Evolutionary conservation across 2,113 vertebrate species (phyloP), one percentile per base, ranked within the genome.

Genomic region (Pituophis catenifer): DNA sequence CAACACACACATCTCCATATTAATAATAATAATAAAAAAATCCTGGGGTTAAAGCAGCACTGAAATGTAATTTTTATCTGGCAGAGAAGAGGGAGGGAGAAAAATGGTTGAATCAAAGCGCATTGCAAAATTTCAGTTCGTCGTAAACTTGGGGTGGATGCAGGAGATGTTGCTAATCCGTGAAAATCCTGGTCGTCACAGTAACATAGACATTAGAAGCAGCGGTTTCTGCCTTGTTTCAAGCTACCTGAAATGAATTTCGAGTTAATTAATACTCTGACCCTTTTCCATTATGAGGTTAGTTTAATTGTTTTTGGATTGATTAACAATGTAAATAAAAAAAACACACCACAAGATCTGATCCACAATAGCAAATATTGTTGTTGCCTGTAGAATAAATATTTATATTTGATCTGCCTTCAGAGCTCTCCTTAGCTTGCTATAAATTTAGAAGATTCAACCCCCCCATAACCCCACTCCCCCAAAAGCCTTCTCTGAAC

Each of bases 181-280:
- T 97, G 95, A 97, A 97, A 97, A 97, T 97, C 95, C 94, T 94
- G 95, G 96, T 95, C 97, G 97, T 97, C 96, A 97, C 95, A 97
- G 96, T 97, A 97, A 96, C 96, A 96, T 97, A 96, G 91, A 93
- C 96, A 96, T 96, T 96, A 96, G 96, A 95, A 97, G 95, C 96
- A 95, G 94, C 90, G 89, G 92, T 93, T 96, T 96, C 96, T 96
- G 91, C 96, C 96, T 96, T 96, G 93, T 96, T 93, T 95, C 89
- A 93, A 96, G 95, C 95, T 96, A 94, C 93, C 96, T 93, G 96
- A 96, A 97, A 94, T 0, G 58, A 91, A 75, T 95, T 94, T 94
- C 57, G 23, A 97, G 96, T 97, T 97, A 97, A 97, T 97, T 96
- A 97, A 96, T 96, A 97, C 92, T 94, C 94, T 96, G 96, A 96